Conservation (phyloP, 2,797 vertebrate genomes). For the Nyctalus aviator region DNA sequence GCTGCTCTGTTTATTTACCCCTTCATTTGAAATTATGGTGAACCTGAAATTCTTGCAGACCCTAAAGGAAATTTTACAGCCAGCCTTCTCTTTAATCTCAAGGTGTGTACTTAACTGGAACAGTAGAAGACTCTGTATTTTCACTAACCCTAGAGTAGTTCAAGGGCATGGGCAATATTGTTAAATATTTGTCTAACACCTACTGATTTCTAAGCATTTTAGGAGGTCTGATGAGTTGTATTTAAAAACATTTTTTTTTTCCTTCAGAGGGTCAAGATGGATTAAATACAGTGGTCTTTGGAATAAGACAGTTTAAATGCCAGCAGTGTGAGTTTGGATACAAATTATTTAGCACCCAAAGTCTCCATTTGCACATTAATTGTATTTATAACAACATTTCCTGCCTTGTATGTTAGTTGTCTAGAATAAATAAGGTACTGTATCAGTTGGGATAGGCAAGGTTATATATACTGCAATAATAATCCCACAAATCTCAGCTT, state of each 20-base stretch:
- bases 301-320: background rate
- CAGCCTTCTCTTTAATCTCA: background rate
- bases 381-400: background rate
- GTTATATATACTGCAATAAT: background rate
- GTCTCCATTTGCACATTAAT: background rate
- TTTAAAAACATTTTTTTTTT: background rate
- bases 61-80: background rate
- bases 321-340: background rate
- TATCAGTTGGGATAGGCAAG: background rate
- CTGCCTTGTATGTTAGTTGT: background rate
- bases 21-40: background rate
- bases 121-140: background rate
- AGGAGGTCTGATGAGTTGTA: background rate
- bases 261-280: too few relatives aligned
- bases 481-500: background rate
- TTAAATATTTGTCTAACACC: background rate
- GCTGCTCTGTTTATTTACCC: background rate
- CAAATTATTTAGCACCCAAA: background rate
- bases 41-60: slow-evolving; percentile 7
- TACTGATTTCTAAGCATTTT: background rate
- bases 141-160: background rate
- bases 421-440: background rate
- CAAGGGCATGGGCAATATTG: background rate
- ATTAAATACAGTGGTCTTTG: background rate
- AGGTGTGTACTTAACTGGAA: background rate